Percentiles rank a stretch among this genome's conserved stretches.
These are phyloP conservation scores for Acanthiza pusilla DNA, from an alignment of 2,797 vertebrate genomes.

Conservation along the genomic window DNA sequence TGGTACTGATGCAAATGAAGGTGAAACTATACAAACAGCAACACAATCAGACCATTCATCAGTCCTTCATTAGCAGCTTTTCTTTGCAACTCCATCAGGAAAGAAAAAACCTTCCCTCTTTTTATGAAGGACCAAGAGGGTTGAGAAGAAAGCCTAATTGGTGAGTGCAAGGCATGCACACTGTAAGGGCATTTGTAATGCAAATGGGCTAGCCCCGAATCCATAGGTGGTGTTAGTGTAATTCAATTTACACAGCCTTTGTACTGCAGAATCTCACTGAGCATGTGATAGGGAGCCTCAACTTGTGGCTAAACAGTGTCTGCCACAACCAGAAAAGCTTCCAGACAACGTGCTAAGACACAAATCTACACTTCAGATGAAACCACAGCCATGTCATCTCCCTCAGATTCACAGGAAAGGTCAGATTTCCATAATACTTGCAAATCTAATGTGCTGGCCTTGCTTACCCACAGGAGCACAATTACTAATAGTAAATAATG, in stretches of 20 bases:
- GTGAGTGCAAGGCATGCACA: conserved; percentile 4
- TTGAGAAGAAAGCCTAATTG: conserved; percentile 67
- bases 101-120: conserved; percentile 48
- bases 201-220: conserved; percentile 41
- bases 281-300: neutral
- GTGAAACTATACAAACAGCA: conserved; percentile 76
- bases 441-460: neutral
- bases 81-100: conserved; percentile 23
- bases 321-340: neutral
- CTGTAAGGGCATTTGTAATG: conserved; percentile 39
- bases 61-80: conserved; percentile 72
- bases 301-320: neutral
- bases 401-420: neutral
- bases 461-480: neutral
- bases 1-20: conserved; percentile 81
- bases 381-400: neutral
- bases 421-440: neutral
- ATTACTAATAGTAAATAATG: neutral
- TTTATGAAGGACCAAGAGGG: conserved; percentile 39
- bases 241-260: conserved; percentile 13
- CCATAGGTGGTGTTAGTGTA: neutral
- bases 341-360: neutral
- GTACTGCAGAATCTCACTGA: neutral
- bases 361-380: neutral
- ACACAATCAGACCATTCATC: conserved; percentile 77